These are phyloP conservation scores for Camelus dromedarius DNA, from an alignment of 2,113 vertebrate genomes.

Conservation along the genomic window DNA sequence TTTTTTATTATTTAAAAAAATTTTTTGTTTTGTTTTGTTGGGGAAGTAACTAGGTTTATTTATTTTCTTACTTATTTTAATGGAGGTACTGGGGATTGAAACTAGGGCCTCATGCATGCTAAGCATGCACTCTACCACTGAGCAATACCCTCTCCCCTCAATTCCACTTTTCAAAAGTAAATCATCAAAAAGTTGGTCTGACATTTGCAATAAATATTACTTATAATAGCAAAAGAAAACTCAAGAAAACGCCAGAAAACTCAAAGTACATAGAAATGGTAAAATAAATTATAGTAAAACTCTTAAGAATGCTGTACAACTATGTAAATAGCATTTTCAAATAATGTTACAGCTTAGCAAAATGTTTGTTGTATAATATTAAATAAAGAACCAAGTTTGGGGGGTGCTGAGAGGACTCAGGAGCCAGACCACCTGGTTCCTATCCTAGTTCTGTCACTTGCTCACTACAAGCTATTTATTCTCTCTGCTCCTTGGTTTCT, in stretches of 20 bases:
- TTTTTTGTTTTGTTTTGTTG: too few species aligned
- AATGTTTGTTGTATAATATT: neutral
- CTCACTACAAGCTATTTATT: neutral
- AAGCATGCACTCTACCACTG: too few species aligned
- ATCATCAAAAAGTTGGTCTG: neutral
- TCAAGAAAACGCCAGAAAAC: neutral
- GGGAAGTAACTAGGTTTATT: too few species aligned
- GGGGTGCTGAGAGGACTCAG: neutral
- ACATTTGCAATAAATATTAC: conserved; percentile 8
- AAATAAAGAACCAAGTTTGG: neutral
- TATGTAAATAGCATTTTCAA: neutral
- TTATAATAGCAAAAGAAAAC: neutral
- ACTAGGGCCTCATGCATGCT: too few species aligned
- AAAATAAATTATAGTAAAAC: conserved; percentile 10
- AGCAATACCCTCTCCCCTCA: too few species aligned
- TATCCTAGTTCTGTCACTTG: neutral
- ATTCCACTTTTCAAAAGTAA: neutral
- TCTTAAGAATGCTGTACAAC: neutral
- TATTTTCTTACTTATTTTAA: too few species aligned
- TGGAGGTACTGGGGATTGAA: too few species aligned
- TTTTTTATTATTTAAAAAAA: neutral
- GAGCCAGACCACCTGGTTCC: neutral
- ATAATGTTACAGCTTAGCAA: neutral
- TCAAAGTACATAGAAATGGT: neutral
- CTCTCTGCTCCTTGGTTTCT: neutral